Conservation (phyloP, 2,797 vertebrate species). For the Florisuga fusca region DNA sequence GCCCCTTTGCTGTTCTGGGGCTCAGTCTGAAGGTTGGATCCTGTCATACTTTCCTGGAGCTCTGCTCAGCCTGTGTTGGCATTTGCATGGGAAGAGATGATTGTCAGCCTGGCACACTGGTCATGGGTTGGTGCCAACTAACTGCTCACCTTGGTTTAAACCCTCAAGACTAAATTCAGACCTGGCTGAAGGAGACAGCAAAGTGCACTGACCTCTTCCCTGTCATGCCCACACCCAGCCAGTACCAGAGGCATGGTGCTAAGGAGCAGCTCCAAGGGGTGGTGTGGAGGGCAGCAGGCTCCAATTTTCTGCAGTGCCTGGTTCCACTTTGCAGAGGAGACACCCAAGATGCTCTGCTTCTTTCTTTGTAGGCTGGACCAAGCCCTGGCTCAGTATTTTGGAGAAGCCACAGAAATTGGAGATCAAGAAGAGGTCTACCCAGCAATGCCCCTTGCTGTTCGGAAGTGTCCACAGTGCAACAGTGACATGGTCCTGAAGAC, state of each 20-base stretch:
- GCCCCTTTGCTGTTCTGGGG: background rate
- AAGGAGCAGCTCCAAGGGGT: background rate
- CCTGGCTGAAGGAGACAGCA: background rate
- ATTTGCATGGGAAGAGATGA: background rate
- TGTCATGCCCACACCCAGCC: background rate
- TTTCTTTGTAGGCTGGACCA: slow-evolving; percentile 87
- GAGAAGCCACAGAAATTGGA: slow-evolving; percentile 80
- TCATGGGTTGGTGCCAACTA: background rate
- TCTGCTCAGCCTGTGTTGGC: background rate
- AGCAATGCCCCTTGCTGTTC: slow-evolving; percentile 81
- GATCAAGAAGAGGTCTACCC: slow-evolving; percentile 84
- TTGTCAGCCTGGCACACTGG: background rate
- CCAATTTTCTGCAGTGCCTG: background rate
- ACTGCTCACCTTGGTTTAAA: background rate
- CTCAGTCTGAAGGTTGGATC: background rate
- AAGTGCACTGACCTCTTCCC: background rate
- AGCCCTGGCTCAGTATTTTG: slow-evolving; percentile 92
- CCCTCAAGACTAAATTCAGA: background rate
- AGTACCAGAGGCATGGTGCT: background rate
- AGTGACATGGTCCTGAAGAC: slow-evolving; percentile 94
- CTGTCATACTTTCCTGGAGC: background rate
- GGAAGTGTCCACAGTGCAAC: slow-evolving; percentile 92
- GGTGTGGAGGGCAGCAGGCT: background rate
- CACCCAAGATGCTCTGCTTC: background rate
- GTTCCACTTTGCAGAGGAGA: background rate